Base-by-base conservation (phyloP, 2,797 vertebrate genomes). In the Threskiornis aethiopicus region DNA sequence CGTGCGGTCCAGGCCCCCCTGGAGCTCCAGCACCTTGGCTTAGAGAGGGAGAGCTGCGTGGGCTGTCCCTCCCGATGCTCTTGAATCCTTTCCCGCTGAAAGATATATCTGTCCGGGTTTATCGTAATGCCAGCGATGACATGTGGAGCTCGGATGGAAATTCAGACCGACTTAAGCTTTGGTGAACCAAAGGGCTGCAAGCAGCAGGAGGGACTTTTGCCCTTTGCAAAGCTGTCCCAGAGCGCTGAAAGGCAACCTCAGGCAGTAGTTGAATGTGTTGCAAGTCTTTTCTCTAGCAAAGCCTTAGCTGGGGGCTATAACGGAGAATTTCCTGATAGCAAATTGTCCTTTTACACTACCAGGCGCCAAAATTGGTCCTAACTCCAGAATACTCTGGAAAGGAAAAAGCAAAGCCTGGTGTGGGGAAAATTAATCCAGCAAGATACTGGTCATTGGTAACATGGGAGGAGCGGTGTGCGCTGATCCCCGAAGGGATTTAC, bases 401-500 rank as follows among this genome's bases (percentile, higher is more conserved):
- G 13, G 12, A 39, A 39, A 86, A 47, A 49, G 44, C 37, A 41
- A 65, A 91, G 9, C 17, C 47, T 1, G 5, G 13, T 1, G 44
- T 25, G 16, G 72, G 47, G 21, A 35, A 44, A 31, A n/a, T 92
- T 2, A 71, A 9, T 64, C 26, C 67, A 17, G 26, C 13, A 22
- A 58, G 49, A 58, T 9, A 11, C 42, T 16, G 57, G 62, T 84
- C 3, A 2, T 58, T 20, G 79, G 44, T 24, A 16, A 9, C 14
- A 2, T 2, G 51, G 89, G 61, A 81, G 54, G 75, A 87, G 37
- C 0, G 2, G 39, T 18, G 75, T 20, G 33, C 1, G 3, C 71
- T 65, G 47, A 21, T 47, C 37, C 84, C 78, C 10, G 3, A 24
- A 44, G 37, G 89, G 89, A 79, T 95, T 95, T 94, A 46, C 55